phyloP scores from a whole-genome alignment of 2,113 vertebrate genomes.

The Piliocolobus tephrosceles region DNA sequence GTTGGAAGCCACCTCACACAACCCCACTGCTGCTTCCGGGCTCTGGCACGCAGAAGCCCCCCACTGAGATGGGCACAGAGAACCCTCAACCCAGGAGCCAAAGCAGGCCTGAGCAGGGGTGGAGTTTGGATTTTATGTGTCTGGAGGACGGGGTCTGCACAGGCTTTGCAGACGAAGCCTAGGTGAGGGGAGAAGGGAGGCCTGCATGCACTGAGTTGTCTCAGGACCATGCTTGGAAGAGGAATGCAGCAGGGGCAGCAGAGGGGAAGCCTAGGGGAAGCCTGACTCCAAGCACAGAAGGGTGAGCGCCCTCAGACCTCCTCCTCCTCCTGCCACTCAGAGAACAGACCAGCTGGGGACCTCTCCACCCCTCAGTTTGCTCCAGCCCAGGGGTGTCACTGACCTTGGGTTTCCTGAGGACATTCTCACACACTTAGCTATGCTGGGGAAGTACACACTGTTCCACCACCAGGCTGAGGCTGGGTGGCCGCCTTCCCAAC shows the following conservation, averaged over 20 bases:
- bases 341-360: background rate
- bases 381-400: background rate
- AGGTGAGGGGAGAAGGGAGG: background rate
- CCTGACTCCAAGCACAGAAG: background rate
- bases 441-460: background rate
- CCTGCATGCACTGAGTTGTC: background rate
- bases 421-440: background rate
- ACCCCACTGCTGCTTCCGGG: background rate
- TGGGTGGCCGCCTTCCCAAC: background rate
- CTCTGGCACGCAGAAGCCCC: background rate
- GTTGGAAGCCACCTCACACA: background rate
- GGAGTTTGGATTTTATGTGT: background rate
- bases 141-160: background rate
- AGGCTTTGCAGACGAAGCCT: background rate
- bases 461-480: background rate
- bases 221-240: background rate
- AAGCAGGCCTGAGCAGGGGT: background rate
- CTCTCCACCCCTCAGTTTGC: background rate
- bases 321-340: background rate
- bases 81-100: background rate
- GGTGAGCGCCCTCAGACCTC: background rate
- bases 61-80: background rate
- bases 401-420: conserved; percentile 27
- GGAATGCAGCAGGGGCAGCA: background rate
- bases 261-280: background rate